A percentile compares a stretch with the other conserved stretches of the same genome.
phyloP scores from a whole-genome alignment of 2,888 invertebrate genomes.

The Copidosoma aretas region DNA sequence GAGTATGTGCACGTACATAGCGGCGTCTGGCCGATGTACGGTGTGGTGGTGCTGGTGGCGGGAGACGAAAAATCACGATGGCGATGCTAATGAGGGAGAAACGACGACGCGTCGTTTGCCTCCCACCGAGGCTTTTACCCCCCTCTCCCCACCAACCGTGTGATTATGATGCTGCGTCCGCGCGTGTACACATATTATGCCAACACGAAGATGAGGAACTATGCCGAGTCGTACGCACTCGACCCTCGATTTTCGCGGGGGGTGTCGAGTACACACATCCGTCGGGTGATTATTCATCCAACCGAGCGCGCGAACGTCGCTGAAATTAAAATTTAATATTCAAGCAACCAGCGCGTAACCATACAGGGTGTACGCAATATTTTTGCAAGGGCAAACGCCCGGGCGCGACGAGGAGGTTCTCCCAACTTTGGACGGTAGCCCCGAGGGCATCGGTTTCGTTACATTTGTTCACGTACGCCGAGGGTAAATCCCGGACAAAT shows the following conservation, averaged over 20 bases:
- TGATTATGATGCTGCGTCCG: no score
- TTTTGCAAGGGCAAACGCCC: no score
- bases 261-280: slow-evolving; percentile 1
- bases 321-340: no score
- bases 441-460: slow-evolving; percentile 45
- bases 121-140: no score
- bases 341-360: no score
- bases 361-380: no score
- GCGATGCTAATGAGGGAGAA: slow-evolving; percentile 35
- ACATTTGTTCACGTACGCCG: slow-evolving; percentile 48
- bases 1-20: neutral
- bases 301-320: neutral
- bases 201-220: no score
- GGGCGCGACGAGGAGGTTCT: neutral
- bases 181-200: no score
- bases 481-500: slow-evolving; percentile 37
- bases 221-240: neutral
- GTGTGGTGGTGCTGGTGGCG: neutral
- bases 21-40: neutral
- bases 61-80: slow-evolving; percentile 26
- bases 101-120: neutral
- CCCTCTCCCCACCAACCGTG: no score
- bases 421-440: slow-evolving; percentile 49
- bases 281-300: neutral
- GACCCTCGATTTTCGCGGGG: slow-evolving; percentile 24